Percentiles rank a stretch among this genome's conserved stretches.
These are phyloP conservation scores for Holothuria scabra DNA, from an alignment of 53 echinoderm and acorn worm genomes.

Conservation along the genomic window DNA sequence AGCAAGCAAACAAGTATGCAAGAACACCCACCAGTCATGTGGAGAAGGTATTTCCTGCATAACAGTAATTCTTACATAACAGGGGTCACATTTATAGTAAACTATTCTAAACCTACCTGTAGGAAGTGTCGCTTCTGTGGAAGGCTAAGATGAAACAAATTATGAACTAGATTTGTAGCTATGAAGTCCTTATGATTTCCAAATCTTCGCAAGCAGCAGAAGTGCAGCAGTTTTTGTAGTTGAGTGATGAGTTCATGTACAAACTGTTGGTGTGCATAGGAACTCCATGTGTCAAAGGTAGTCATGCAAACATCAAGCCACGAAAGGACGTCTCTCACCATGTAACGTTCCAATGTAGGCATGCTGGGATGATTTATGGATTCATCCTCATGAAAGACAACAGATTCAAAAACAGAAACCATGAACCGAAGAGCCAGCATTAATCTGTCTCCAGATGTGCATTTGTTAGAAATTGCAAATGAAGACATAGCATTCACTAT, in stretches of 20 bases:
- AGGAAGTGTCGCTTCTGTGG: constrained; percentile 17
- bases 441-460: not conserved
- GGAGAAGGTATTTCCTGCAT: no score
- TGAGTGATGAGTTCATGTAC: not conserved
- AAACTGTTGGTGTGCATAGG: not conserved
- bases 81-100: not conserved
- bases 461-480: not conserved
- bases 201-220: not conserved
- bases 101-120: not conserved
- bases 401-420: constrained; percentile 18
- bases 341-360: not conserved
- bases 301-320: constrained; percentile 23
- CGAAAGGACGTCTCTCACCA: constrained; percentile 7
- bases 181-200: constrained; percentile 13
- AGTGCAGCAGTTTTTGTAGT: constrained; percentile 1
- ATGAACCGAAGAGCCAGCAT: constrained; percentile 13
- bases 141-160: not conserved
- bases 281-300: not conserved
- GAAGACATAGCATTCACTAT: not conserved
- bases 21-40: no score
- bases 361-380: not conserved
- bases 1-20: no score
- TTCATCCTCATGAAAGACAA: not conserved
- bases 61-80: no score
- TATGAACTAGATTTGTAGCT: not conserved